phyloP scores from a whole-genome alignment of 2,888 invertebrate genomes.

The Pycnomerus fuliginosus region DNA sequence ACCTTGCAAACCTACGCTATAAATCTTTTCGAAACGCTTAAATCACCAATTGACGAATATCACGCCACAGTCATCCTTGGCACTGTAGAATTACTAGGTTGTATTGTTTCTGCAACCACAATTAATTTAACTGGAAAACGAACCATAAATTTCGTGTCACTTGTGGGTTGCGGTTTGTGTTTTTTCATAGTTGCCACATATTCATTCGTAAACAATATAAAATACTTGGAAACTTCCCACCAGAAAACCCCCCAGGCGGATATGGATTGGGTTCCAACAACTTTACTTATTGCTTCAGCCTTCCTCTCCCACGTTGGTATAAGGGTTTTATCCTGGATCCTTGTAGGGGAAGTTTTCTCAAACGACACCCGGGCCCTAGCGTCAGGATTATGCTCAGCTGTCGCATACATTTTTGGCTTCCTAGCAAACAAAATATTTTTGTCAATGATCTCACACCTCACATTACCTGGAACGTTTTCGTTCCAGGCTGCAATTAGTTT shows the following conservation, averaged over 20 bases:
- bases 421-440: slow-evolving; percentile 73
- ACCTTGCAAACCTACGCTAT: slow-evolving; percentile 75
- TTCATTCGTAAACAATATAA: slow-evolving; percentile 41
- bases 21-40: slow-evolving; percentile 67
- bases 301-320: slow-evolving; percentile 70
- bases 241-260: slow-evolving; percentile 2
- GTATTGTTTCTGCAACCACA: slow-evolving; percentile 63
- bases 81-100: slow-evolving; percentile 67
- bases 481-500: slow-evolving; percentile 66
- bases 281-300: slow-evolving; percentile 65
- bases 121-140: slow-evolving; percentile 76
- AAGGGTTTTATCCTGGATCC: slow-evolving; percentile 74
- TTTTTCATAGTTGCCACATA: slow-evolving; percentile 64
- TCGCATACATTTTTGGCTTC: slow-evolving; percentile 76
- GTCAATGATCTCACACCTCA: slow-evolving; percentile 61
- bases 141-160: slow-evolving; percentile 65
- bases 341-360: slow-evolving; percentile 76
- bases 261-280: slow-evolving; percentile 65
- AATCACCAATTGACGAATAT: slow-evolving; percentile 75
- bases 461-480: slow-evolving; percentile 71
- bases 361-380: slow-evolving; percentile 69
- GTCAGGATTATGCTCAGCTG: slow-evolving; percentile 70
- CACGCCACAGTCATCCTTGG: slow-evolving; percentile 74
- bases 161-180: slow-evolving; percentile 65
- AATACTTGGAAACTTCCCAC: slow-evolving; percentile 25